Base-by-base conservation (phyloP, 1,140 invertebrate genomes). In the roundworm (Caenorhabditis elegans) region DNA sequence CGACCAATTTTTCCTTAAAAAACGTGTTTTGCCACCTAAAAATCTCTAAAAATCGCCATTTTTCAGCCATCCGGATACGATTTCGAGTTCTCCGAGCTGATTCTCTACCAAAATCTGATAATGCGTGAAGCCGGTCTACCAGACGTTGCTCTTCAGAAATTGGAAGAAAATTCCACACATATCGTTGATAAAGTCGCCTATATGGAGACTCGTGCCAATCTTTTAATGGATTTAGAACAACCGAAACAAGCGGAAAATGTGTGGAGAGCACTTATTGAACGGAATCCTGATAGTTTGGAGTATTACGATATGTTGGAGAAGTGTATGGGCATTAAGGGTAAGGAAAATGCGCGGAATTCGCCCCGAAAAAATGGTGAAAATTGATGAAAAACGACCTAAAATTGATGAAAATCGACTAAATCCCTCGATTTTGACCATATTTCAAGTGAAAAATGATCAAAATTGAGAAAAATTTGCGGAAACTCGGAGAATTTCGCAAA, bases 81-180 rank as follows among this genome's bases (percentile, higher is more conserved):
- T 90, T 98, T 97, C 92, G 97, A 99, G 90, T 95, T 97, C 90
- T 97, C 95, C 90, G 97, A 99, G 91, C 91, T 99, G 84, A 91
- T 99, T 34, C 91, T 99, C 3, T 99, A 99, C 90, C 96, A 99
- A 91, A 96, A 97, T 90, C 93, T 96, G 93, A 95, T 99, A 15
- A 93, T 98, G 85, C 93, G 95, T 86, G 97, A 99, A 91, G 95
- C 95, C 24, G 95, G 95, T 15, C 93, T 93, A 87, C 87, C 91
- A 49, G 92, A 95, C 84, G 93, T 95, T 87, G 97, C 96, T 4
- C 90, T 98, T 48, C 93, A 93, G 85, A 95, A 98, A 92, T 91
- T 99, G 85, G 92, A 94, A 84, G 94, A 93, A 85, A 94, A 95
- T 90, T 93, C 95, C 90, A 92, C 92, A 86, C 94, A 96, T 92